Conservation (phyloP, 2,797 vertebrate species). For the Nyctibius grandis region DNA sequence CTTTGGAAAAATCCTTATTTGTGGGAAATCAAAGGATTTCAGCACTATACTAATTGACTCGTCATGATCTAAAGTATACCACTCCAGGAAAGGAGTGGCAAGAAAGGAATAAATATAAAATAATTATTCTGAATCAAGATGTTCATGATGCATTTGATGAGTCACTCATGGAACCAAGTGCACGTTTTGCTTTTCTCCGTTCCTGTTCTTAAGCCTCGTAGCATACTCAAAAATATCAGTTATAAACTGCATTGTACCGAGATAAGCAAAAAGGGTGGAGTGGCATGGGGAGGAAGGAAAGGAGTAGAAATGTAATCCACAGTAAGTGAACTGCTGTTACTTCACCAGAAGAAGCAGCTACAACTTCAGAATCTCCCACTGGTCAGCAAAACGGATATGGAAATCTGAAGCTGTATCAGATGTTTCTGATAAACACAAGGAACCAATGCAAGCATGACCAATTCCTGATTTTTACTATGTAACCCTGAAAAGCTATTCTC, state of each 20-base stretch:
- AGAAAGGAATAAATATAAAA: not conserved
- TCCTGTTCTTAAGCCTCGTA: not conserved
- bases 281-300: not conserved
- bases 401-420: not conserved
- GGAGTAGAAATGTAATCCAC: not conserved
- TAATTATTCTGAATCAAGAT: not conserved
- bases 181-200: not conserved
- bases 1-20: not conserved
- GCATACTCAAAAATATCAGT: not conserved
- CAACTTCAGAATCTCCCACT: not conserved
- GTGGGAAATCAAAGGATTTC: not conserved
- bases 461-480: not conserved
- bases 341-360: not conserved
- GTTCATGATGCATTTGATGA: not conserved
- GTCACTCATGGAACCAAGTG: not conserved
- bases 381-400: not conserved
- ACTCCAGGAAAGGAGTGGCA: not conserved
- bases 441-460: not conserved
- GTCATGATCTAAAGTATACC: accelerated
- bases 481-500: not conserved
- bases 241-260: not conserved
- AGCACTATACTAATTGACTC: not conserved
- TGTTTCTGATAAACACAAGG: not conserved
- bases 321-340: not conserved
- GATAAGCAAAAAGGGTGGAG: not conserved